Conservation (phyloP, 2,888 invertebrate species). For the Odontocerum albicorne region DNA sequence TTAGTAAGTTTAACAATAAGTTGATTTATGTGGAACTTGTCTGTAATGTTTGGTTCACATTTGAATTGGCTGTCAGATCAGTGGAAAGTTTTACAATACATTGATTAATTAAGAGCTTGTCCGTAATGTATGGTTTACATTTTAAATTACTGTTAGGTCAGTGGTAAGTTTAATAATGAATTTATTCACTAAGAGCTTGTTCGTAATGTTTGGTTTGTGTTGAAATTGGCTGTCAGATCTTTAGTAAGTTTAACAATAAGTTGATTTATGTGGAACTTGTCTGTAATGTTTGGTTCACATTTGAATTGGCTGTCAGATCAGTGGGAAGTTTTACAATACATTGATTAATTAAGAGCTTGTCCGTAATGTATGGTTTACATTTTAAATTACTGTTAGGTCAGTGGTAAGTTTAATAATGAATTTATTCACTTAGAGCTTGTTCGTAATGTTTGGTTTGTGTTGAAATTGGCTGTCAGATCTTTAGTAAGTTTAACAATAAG, state of each 20-base stretch:
- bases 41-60: slow-evolving; percentile 95
- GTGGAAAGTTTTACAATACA: slow-evolving; percentile 86
- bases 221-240: too few relatives aligned
- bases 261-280: slow-evolving; percentile 92
- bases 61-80: slow-evolving; percentile 85
- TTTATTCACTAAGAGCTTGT: too few relatives aligned
- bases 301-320: slow-evolving; percentile 85
- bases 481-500: too few relatives aligned
- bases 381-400: slow-evolving; percentile 85
- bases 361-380: slow-evolving; percentile 95
- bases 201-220: too few relatives aligned
- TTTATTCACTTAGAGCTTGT: too few relatives aligned
- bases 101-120: slow-evolving; percentile 92
- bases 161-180: too few relatives aligned
- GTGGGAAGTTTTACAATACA: slow-evolving; percentile 86
- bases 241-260: too few relatives aligned
- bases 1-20: too few relatives aligned
- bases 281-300: slow-evolving; percentile 95
- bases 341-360: slow-evolving; percentile 92
- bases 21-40: slow-evolving; percentile 92
- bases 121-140: slow-evolving; percentile 95
- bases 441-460: too few relatives aligned
- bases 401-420: too few relatives aligned
- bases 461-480: too few relatives aligned
- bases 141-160: slow-evolving; percentile 85